phyloP scores from a whole-genome alignment of 92 coral and sea anemone species.

The Zoanthus solanderi region DNA sequence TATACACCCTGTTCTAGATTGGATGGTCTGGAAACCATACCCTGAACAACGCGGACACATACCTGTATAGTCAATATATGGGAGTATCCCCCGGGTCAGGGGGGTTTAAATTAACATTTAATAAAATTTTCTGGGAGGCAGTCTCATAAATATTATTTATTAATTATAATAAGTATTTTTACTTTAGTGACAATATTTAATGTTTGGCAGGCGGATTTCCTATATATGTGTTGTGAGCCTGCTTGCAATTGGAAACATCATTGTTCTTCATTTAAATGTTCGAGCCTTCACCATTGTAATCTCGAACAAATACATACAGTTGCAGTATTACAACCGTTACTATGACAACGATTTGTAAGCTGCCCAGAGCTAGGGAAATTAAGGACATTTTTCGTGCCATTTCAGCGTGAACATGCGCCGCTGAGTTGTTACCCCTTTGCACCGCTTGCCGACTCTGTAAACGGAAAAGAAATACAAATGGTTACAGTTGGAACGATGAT shows the following conservation, averaged over 20 bases:
- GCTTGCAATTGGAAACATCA: neutral
- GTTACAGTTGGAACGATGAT: too few relatives aligned
- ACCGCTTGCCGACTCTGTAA: constrained; percentile 65
- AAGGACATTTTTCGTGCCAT: constrained; percentile 62
- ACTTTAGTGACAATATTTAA: neutral
- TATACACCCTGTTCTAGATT: too few relatives aligned
- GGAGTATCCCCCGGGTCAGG: too few relatives aligned
- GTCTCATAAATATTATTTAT: too few relatives aligned
- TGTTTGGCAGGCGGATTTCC: neutral
- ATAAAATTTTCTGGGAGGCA: too few relatives aligned
- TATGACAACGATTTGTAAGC: constrained; percentile 63
- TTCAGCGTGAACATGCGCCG: constrained; percentile 54
- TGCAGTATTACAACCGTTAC: constrained; percentile 69
- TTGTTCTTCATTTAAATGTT: neutral
- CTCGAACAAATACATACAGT: constrained; percentile 59
- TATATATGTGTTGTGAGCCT: too few relatives aligned
- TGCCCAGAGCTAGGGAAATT: constrained; percentile 64
- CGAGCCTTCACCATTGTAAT: neutral
- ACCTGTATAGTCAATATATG: too few relatives aligned
- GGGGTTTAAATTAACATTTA: too few relatives aligned
- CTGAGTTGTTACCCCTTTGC: constrained; percentile 31
- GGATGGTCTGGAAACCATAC: too few relatives aligned
- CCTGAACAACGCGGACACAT: too few relatives aligned
- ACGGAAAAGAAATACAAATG: neutral
- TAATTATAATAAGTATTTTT: too few relatives aligned